Percentiles rank a stretch among this genome's conserved stretches.
These are phyloP conservation scores for Pachyrhynchus sulphureomaculatus DNA, from an alignment of 1,140 invertebrate species.

Conservation along the genomic window DNA sequence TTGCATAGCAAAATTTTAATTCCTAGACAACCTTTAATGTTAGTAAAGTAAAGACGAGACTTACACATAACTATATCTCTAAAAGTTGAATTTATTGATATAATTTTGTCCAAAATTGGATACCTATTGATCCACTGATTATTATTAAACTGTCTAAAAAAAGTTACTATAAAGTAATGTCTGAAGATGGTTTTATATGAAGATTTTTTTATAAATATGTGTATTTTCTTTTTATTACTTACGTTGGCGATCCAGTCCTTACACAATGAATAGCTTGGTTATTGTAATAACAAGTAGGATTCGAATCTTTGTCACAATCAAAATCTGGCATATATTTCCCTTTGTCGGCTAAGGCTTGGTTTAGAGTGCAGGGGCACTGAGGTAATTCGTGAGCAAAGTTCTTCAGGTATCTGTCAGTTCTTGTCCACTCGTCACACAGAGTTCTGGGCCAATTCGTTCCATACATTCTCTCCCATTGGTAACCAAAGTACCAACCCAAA, in stretches of 20 bases:
- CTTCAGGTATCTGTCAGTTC: slow-evolving; percentile 80
- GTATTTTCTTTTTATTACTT: too few relatives aligned
- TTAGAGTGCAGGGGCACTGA: slow-evolving; percentile 88
- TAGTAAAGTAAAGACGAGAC: too few relatives aligned
- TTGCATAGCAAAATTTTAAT: too few relatives aligned
- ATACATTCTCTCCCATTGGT: slow-evolving; percentile 79
- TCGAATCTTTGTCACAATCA: slow-evolving; percentile 88
- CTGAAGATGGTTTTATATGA: too few relatives aligned
- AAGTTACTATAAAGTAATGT: too few relatives aligned
- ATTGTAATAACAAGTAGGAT: slow-evolving; percentile 87
- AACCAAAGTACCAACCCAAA: slow-evolving; percentile 86
- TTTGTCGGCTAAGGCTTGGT: slow-evolving; percentile 88
- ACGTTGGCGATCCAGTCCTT: slow-evolving; percentile 88
- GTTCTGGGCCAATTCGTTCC: slow-evolving; percentile 77
- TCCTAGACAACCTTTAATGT: too few relatives aligned
- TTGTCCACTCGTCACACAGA: slow-evolving; percentile 86
- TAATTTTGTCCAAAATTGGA: too few relatives aligned
- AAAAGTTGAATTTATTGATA: too few relatives aligned
- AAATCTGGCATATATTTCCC: slow-evolving; percentile 90
- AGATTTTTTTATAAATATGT: too few relatives aligned
- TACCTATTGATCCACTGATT: too few relatives aligned
- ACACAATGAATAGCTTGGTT: slow-evolving; percentile 89
- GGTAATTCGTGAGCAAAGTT: slow-evolving; percentile 85
- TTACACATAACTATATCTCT: too few relatives aligned
- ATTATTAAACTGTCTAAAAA: too few relatives aligned